phyloP scores from a whole-genome alignment of 2,797 vertebrate genomes.

The Xenentodon cancila region DNA sequence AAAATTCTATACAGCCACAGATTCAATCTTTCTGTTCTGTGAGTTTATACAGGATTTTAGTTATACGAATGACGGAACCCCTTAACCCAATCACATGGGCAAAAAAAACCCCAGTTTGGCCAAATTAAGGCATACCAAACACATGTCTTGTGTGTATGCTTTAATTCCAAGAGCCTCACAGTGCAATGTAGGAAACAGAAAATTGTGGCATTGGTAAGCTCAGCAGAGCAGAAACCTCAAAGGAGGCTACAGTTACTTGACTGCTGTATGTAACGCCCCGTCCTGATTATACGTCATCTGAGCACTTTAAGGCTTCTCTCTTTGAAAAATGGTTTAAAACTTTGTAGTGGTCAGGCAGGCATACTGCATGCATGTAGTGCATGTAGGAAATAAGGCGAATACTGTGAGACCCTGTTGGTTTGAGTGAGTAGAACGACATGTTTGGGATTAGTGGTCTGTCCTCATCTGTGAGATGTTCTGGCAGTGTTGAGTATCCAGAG shows the following conservation, averaged over 20 bases:
- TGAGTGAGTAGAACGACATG: slow-evolving; percentile 76
- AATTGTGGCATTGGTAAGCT: slow-evolving; percentile 39
- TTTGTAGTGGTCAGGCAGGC: slow-evolving; percentile 56
- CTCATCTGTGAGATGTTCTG: slow-evolving; percentile 34
- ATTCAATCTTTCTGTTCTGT: not conserved
- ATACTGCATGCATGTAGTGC: slow-evolving; percentile 53
- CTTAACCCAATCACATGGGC: not conserved
- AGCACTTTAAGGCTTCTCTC: slow-evolving; percentile 45
- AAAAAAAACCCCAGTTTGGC: too few relatives aligned
- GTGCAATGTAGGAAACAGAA: slow-evolving; percentile 20
- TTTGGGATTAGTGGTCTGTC: slow-evolving; percentile 65
- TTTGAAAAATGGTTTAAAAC: slow-evolving; percentile 56
- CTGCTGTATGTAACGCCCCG: slow-evolving; percentile 19
- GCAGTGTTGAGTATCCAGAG: slow-evolving; percentile 13
- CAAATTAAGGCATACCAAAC: slow-evolving; percentile 9
- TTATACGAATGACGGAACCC: slow-evolving; percentile 7
- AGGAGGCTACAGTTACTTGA: slow-evolving; percentile 31
- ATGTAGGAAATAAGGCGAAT: slow-evolving; percentile 42
- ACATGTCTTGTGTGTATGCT: slow-evolving; percentile 4
- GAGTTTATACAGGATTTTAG: not conserved
- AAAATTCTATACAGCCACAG: not conserved
- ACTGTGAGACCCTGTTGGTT: slow-evolving; percentile 52
- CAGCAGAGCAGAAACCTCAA: slow-evolving; percentile 32
- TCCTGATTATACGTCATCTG: slow-evolving; percentile 37
- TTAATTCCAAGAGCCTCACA: slow-evolving; percentile 14